Evolutionary conservation across 2,888 invertebrate species (phyloP), one percentile per base, ranked within the genome.

Genomic region (Idaea straminata): DNA sequence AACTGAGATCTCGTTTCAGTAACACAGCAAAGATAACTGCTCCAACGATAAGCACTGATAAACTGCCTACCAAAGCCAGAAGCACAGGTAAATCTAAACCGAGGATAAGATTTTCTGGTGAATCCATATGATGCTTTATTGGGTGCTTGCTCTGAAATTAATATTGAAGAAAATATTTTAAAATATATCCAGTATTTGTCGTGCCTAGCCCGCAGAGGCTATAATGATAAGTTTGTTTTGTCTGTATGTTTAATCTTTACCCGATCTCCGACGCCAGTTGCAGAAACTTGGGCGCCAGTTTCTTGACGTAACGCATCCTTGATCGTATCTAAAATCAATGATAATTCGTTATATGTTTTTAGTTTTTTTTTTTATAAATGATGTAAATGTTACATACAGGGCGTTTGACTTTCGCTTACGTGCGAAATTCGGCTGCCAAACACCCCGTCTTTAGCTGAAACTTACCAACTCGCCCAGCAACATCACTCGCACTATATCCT

Each of bases 191-290:
- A n/a, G n/a, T n/a, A n/a, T n/a, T n/a, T n/a, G n/a, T n/a, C n/a
- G n/a, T n/a, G n/a, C n/a, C n/a, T n/a, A n/a, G n/a, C n/a, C n/a
- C n/a, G n/a, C n/a, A n/a, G n/a, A n/a, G n/a, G n/a, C n/a, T n/a
- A n/a, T n/a, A n/a, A n/a, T n/a, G n/a, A n/a, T n/a, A n/a, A n/a
- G n/a, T n/a, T n/a, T n/a, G 25, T 25, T 25, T 25, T 25, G 25
- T 25, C 1, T 25, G 47, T 47, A 7, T 4, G 47, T 13, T 13
- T 47, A 13, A 47, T 57, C 67, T 88, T 94, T 91, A 96, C 97
- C 93, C 95, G 95, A 79, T 97, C 96, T 35, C 97, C 97, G 66
- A 97, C 95, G 57, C 97, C 97, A 34, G 96, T 95, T 38, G 95
- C 93, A 35, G 95, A 83, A 61, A 97, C 94, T 74, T 95, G 95